These are phyloP conservation scores for Neosalanx taihuensis DNA, from an alignment of 2,797 vertebrate genomes.

Conservation along the genomic window DNA sequence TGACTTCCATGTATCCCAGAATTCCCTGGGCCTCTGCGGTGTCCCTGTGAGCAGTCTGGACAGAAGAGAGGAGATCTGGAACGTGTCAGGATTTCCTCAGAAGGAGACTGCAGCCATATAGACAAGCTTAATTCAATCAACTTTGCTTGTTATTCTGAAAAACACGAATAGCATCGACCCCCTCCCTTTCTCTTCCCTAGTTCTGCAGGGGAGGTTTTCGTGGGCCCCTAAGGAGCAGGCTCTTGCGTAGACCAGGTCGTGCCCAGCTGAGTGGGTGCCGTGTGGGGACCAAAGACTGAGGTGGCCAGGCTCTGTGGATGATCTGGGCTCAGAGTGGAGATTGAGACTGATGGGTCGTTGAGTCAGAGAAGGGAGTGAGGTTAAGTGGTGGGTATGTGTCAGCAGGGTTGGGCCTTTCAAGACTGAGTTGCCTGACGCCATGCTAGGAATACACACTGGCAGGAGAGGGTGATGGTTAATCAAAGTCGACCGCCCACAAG, in stretches of 20 bases:
- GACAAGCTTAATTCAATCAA: conserved; percentile 71
- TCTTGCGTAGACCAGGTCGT: conserved; percentile 37
- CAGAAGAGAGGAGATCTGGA: conserved; percentile 67
- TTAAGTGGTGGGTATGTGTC: conserved; percentile 39
- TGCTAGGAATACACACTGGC: conserved; percentile 38
- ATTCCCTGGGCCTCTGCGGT: conserved; percentile 56
- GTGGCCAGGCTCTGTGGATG: conserved; percentile 68
- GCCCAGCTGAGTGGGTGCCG: conserved; percentile 26
- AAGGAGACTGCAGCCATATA: conserved; percentile 66
- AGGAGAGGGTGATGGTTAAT: conserved; percentile 30
- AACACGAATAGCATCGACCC: conserved; percentile 62
- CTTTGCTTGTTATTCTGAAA: conserved; percentile 70
- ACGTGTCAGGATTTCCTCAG: conserved; percentile 63
- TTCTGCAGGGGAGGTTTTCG: conserved; percentile 13
- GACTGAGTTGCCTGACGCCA: conserved; percentile 31
- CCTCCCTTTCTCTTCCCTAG: background rate
- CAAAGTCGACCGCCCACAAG: conserved; percentile 21
- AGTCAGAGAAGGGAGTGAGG: conserved; percentile 51
- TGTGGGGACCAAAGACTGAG: conserved; percentile 47
- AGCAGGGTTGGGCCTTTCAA: conserved; percentile 37
- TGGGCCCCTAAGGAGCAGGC: conserved; percentile 35
- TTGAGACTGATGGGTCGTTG: conserved; percentile 68
- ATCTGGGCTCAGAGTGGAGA: conserved; percentile 68
- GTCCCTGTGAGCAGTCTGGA: conserved; percentile 40
- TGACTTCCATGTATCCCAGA: conserved; percentile 60